Percentiles rank a stretch among this genome's conserved stretches.
Evolutionary conservation across 2,113 vertebrate species (phyloP).

Genomic region (Burhinus oedicnemus): DNA sequence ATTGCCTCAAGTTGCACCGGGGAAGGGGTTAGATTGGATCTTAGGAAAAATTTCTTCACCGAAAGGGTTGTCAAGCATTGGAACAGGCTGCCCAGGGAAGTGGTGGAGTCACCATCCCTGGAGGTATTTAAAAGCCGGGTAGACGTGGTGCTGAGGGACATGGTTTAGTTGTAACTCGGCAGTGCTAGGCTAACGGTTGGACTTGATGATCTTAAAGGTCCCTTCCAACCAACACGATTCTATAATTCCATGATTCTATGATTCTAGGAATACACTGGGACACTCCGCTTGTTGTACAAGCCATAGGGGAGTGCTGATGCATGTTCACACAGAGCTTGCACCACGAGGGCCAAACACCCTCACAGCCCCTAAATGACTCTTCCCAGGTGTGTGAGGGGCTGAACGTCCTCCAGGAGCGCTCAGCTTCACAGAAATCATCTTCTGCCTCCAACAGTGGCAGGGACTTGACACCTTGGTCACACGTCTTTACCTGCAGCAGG

Average conservation of each 20-base stretch:
- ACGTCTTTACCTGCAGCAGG: background rate
- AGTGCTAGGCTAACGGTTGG: background rate
- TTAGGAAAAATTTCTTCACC: background rate
- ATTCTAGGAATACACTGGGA: background rate
- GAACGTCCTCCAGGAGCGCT: background rate
- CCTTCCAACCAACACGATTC: background rate
- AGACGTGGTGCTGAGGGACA: background rate
- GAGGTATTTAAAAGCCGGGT: background rate
- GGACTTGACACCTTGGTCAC: background rate
- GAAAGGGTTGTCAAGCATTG: background rate
- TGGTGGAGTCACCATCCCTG: background rate
- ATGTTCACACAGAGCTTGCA: background rate
- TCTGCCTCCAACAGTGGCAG: background rate
- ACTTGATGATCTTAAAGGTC: background rate
- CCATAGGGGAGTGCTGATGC: background rate
- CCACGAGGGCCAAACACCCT: fast-evolving
- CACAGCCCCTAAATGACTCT: background rate
- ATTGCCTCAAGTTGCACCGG: background rate
- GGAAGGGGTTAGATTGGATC: background rate
- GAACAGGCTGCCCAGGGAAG: background rate
- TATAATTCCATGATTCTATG: background rate
- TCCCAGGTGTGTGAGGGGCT: background rate
- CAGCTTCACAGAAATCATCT: background rate
- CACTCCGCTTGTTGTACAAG: background rate
- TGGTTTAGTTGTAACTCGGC: background rate